A percentile compares a stretch with the other conserved stretches of the same genome.
These are phyloP conservation scores for Lucilia cuprina DNA, from an alignment of 1,140 invertebrate species.

Conservation along the genomic window DNA sequence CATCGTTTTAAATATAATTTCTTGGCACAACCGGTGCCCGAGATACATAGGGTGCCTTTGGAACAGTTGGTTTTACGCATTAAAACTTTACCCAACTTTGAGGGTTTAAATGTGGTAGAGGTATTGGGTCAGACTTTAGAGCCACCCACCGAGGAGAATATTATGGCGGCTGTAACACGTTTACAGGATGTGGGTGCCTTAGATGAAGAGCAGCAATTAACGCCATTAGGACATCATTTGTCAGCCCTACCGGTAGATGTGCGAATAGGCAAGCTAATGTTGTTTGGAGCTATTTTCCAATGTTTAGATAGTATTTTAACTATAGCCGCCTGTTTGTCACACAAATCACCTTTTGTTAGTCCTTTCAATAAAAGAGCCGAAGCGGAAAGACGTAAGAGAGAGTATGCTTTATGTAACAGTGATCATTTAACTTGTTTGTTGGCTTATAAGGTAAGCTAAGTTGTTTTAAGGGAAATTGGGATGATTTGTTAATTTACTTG, in stretches of 20 bases:
- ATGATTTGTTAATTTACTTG: too few relatives aligned
- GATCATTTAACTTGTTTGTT: slow-evolving; percentile 83
- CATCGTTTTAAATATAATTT: slow-evolving; percentile 72
- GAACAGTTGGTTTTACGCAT: slow-evolving; percentile 89
- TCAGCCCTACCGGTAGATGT: slow-evolving; percentile 91
- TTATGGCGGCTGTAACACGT: slow-evolving; percentile 78
- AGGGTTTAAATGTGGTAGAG: slow-evolving; percentile 72
- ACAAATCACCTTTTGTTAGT: slow-evolving; percentile 82
- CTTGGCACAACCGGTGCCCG: slow-evolving; percentile 76
- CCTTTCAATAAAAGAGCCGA: slow-evolving; percentile 77
- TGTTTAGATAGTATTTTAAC: slow-evolving; percentile 93
- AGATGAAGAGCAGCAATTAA: slow-evolving; percentile 79
- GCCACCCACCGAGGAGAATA: slow-evolving; percentile 78
- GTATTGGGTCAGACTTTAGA: slow-evolving; percentile 77
- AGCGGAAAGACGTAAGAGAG: slow-evolving; percentile 74
- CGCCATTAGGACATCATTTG: slow-evolving; percentile 87
- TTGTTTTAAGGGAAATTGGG: neutral
- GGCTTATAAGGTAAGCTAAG: slow-evolving; percentile 73
- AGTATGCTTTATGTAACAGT: slow-evolving; percentile 76
- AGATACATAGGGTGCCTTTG: slow-evolving; percentile 84
- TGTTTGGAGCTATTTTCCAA: slow-evolving; percentile 90
- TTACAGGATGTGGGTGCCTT: slow-evolving; percentile 87
- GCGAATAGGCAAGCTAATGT: slow-evolving; percentile 85
- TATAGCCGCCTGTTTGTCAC: slow-evolving; percentile 87
- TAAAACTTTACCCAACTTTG: slow-evolving; percentile 79